These are phyloP conservation scores for Artibeus jamaicensis DNA, from an alignment of 2,797 vertebrate species.

Conservation along the genomic window DNA sequence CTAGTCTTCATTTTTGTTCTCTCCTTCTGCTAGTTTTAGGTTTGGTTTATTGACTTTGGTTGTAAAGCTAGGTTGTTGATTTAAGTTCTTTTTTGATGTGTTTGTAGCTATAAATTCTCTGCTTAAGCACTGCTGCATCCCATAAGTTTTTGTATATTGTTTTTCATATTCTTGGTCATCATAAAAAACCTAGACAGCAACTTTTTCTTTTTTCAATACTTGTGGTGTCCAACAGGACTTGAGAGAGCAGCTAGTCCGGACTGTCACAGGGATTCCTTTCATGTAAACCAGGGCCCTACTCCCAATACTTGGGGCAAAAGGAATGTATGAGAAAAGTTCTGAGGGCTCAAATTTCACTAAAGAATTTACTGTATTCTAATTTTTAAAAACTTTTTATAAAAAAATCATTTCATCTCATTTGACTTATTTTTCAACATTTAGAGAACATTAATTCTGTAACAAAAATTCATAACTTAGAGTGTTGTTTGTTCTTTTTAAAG, in stretches of 20 bases:
- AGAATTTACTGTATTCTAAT: background rate
- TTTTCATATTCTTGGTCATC: background rate
- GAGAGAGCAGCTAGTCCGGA: background rate
- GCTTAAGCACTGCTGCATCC: background rate
- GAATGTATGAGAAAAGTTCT: background rate
- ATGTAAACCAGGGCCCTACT: background rate
- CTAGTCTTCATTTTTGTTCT: background rate
- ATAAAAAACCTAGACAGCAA: background rate
- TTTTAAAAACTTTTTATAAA: background rate
- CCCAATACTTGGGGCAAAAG: background rate
- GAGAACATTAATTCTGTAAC: slow-evolving; percentile 4
- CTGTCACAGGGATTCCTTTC: background rate
- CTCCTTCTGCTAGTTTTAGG: background rate
- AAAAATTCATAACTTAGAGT: slow-evolving; percentile 41
- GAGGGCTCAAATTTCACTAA: background rate
- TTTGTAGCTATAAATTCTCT: background rate
- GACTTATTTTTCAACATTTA: slow-evolving; percentile 26
- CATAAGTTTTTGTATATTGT: background rate
- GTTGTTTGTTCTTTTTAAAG: slow-evolving; percentile 81
- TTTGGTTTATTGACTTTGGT: background rate
- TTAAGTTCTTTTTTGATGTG: background rate
- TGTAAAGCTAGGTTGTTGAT: background rate
- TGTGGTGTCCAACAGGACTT: background rate
- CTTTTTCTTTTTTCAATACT: background rate
- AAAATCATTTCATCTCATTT: background rate